Base-by-base conservation (phyloP, 2,888 invertebrate genomes). In the Stenodema calcarata region DNA sequence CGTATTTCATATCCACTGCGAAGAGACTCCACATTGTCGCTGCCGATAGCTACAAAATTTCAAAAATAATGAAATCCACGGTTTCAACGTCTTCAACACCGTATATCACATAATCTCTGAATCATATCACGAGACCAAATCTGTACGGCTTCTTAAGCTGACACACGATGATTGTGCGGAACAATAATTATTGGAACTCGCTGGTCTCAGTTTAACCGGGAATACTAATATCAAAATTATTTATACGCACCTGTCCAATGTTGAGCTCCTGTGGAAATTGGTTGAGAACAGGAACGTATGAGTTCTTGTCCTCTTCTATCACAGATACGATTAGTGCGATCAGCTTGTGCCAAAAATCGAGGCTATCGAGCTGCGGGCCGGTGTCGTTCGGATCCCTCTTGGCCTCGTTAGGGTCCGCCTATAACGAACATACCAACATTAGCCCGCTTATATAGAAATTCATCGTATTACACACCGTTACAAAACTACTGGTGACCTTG, bases 211-310 rank as follows among this genome's bases (percentile, higher is more conserved):
- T n/a, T n/a, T n/a, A n/a, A n/a, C n/a, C 35, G 7, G 2, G 35
- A 35, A 35, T 35, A 4, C 2, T 35, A 35, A 35, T 35, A 35
- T 35, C 7, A 35, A 7, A 4, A 35, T 7, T 35, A 35, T 4
- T 35, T 35, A 35, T 35, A 35, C 16, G 12, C 92, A 96, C 96
- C 93, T 96, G 96, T 90, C 99, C 99, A 91, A 99, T 98, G 92
- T 99, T 99, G 88, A 99, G 93, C 91, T 99, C 99, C 91, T 99
- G 98, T 0, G 99, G 99, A 91, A 99, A 99, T 93, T 99, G 99
- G 92, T 99, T 99, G 87, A 99, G 94, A 75, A 99, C 99, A 12
- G 98, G 97, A 30, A 98, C 98, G 91, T 99, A 99, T 92, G 97
- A 98, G 91, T 98, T 99, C 90, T 96, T 96, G 91, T 99, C 99